Evolutionary conservation across 2,113 vertebrate species (phyloP).

Genomic region (Calypte anna): DNA sequence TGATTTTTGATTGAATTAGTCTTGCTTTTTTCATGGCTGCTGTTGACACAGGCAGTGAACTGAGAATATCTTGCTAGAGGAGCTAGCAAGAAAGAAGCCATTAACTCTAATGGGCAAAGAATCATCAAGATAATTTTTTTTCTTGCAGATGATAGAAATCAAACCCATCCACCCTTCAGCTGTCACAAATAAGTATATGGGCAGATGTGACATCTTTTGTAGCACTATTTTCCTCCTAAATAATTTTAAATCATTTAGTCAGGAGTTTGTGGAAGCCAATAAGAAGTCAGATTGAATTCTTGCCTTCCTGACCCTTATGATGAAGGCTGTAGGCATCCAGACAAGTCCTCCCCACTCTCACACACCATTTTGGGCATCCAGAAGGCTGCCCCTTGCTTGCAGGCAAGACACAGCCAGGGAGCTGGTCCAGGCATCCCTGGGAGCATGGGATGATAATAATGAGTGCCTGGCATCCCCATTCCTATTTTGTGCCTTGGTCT

Average conservation of each 20-base stretch:
- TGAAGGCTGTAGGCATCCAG: rapidly evolving
- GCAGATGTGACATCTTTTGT: background rate
- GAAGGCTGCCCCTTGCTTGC: background rate
- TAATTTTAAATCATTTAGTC: background rate
- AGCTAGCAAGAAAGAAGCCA: background rate
- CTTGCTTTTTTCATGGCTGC: conserved; percentile 30
- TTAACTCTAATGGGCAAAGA: background rate
- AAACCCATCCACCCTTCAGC: background rate
- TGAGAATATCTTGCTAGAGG: background rate
- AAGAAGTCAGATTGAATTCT: background rate
- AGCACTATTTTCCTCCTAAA: background rate
- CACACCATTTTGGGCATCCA: rapidly evolving
- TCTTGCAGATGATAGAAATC: background rate
- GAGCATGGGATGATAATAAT: rapidly evolving
- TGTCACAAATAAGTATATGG: background rate
- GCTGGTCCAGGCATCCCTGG: background rate
- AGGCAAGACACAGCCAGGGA: background rate
- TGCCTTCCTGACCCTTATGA: too few relatives aligned
- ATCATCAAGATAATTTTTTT: background rate
- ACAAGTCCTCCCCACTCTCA: background rate
- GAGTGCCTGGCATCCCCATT: rapidly evolving
- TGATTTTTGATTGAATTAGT: conserved; percentile 27
- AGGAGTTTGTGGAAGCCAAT: background rate
- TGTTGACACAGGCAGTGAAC: background rate
- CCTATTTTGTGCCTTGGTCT: background rate